Evolutionary conservation across 1,140 invertebrate species (phyloP).

Genomic region (Brachionus rotundiformis): DNA sequence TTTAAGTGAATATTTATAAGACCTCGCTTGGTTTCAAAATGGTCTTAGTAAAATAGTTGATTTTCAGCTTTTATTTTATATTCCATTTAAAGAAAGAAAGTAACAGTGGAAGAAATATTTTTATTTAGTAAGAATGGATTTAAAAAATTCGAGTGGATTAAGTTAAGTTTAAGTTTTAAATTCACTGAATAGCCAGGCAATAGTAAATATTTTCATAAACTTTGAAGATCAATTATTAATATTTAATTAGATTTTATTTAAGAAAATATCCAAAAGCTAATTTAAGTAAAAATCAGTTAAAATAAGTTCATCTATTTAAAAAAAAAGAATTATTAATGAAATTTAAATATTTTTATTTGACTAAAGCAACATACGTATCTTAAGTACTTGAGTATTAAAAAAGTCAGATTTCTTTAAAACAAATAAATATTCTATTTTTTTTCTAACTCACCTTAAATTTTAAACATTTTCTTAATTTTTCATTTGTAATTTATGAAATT

Average conservation of each 20-base stretch:
- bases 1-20: too few relatives aligned
- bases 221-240: too few relatives aligned
- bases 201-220: background rate
- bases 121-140: background rate
- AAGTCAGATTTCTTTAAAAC: background rate
- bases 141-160: background rate
- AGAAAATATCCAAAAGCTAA: background rate
- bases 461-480: too few relatives aligned
- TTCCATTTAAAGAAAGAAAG: background rate
- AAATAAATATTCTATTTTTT: too few relatives aligned
- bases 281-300: background rate
- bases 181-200: background rate
- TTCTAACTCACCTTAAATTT: too few relatives aligned
- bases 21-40: too few relatives aligned
- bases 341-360: background rate
- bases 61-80: background rate
- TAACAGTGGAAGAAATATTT: too few relatives aligned
- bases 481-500: too few relatives aligned
- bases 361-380: background rate
- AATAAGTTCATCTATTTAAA: background rate
- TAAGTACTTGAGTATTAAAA: background rate
- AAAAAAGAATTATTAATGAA: background rate
- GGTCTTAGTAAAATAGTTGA: background rate
- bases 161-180: too few relatives aligned
- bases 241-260: too few relatives aligned